These are phyloP conservation scores for Struthio camelus DNA, from an alignment of 2,113 vertebrate genomes.

Conservation along the genomic window DNA sequence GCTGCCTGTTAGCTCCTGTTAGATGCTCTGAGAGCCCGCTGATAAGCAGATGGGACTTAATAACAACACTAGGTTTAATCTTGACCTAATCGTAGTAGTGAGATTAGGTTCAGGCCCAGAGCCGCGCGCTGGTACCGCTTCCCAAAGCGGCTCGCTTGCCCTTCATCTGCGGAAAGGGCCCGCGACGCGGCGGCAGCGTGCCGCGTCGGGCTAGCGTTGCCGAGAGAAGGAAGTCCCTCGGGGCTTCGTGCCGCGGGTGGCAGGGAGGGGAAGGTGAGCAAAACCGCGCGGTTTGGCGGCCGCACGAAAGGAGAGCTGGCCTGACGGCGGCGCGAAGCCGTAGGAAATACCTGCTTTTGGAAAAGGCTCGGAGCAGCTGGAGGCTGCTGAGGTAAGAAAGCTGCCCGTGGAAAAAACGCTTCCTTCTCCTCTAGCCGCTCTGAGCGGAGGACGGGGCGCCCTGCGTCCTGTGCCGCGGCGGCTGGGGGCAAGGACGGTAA, in stretches of 20 bases:
- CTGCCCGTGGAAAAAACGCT: background rate
- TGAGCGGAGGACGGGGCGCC: no score
- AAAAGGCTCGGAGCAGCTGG: rapidly evolving
- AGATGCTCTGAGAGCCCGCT: background rate
- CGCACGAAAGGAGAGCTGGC: no score
- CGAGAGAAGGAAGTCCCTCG: background rate
- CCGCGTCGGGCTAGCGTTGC: rapidly evolving
- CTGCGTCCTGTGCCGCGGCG: no score
- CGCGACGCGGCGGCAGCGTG: background rate
- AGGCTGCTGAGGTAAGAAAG: background rate
- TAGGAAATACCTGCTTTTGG: background rate
- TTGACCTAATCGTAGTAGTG: background rate
- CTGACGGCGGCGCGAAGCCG: no score
- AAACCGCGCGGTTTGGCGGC: no score
- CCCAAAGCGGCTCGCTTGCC: background rate
- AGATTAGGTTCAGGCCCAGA: no score
- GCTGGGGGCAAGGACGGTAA: background rate
- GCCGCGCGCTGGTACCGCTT: background rate
- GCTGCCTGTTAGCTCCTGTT: background rate
- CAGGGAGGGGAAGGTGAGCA: no score
- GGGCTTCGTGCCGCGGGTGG: no score
- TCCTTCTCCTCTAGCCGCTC: background rate
- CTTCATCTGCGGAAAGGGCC: background rate
- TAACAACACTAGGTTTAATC: no score
- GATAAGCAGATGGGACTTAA: background rate